Evolutionary conservation across 2,888 invertebrate species (phyloP), one percentile per base, ranked within the genome.

Genomic region (Ophion slaviceki): DNA sequence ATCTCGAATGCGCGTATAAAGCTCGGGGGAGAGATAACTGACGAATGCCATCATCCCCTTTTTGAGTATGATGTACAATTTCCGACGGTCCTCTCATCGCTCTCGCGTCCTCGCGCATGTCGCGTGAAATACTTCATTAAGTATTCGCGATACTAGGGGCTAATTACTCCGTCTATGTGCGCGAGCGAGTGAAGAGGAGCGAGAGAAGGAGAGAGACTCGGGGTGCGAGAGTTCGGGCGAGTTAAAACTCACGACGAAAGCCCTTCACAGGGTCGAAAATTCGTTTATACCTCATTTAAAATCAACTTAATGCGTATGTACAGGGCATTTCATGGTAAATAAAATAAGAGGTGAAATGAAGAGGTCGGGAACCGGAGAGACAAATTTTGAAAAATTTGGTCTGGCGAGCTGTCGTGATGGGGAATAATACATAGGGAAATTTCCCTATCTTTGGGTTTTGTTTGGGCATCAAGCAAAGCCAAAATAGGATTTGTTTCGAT

Each of bases 91-190:
- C 70, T 82, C 82, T 66, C 71, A 47, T 76, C 68, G 76, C 80
- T 82, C 45, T 45, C 7, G 45, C 45, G 45, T 8, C 7, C 45
- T 10, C 45, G 45, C 1, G 45, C 45, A 45, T 68, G 82, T 80
- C 68, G 40, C 59, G 28, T 40, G 70, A 67, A 77, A 80, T 86
- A 82, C 85, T 80, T 80, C 82, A 82, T 86, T 74, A 82, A 74
- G 82, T 80, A 82, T 86, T 82, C 85, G 82, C 67, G 72, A 71
- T 74, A 64, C 71, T 77, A 57, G 76, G 32, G 20, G 77, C 77
- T 77, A 82, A 85, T 82, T 77, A 80, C 80, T 82, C 74, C 76
- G 36, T 20, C 62, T 17, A 66, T 36, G 40, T n/a, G 57, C 61
- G 20, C n/a, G 10, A 61, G 67, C 14, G 32, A 59, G 64, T 11